These are phyloP conservation scores for Holotrichia oblita DNA, from an alignment of 1,140 invertebrate species.

Conservation along the genomic window DNA sequence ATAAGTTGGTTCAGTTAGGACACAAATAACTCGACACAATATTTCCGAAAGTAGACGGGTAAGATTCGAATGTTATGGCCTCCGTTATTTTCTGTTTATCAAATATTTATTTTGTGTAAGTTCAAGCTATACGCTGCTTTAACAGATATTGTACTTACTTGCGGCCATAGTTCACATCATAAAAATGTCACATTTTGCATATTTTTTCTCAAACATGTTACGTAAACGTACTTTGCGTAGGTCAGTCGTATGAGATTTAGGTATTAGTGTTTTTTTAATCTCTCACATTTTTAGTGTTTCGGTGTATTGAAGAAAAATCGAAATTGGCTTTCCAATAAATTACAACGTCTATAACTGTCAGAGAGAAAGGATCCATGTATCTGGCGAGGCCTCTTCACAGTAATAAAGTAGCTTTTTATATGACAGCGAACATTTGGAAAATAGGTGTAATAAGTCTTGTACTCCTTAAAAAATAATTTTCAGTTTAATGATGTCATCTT, in stretches of 20 bases:
- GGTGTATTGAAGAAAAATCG: neutral
- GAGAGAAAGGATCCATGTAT: constrained; percentile 29
- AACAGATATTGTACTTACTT: neutral
- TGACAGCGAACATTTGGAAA: constrained; percentile 19
- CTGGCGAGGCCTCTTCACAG: constrained; percentile 18
- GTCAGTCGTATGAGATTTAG: neutral
- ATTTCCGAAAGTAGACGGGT: too few species aligned
- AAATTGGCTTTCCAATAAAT: constrained; percentile 29
- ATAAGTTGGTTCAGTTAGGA: too few species aligned
- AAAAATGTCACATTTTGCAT: neutral
- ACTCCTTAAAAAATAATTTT: constrained; percentile 25
- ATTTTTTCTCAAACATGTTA: neutral
- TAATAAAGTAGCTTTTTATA: constrained; percentile 30
- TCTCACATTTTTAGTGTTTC: neutral
- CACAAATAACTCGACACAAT: too few species aligned
- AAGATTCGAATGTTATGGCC: too few species aligned
- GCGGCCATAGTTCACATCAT: too few species aligned
- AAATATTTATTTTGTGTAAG: too few species aligned
- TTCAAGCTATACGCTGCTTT: neutral
- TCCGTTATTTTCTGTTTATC: too few species aligned
- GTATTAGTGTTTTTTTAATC: neutral
- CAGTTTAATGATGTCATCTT: constrained; percentile 9
- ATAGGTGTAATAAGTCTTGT: constrained; percentile 10
- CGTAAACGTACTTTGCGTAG: neutral
- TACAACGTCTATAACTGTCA: constrained; percentile 30